phyloP scores from a whole-genome alignment of 2,113 vertebrate genomes.

The Motacilla tschutschensis region DNA sequence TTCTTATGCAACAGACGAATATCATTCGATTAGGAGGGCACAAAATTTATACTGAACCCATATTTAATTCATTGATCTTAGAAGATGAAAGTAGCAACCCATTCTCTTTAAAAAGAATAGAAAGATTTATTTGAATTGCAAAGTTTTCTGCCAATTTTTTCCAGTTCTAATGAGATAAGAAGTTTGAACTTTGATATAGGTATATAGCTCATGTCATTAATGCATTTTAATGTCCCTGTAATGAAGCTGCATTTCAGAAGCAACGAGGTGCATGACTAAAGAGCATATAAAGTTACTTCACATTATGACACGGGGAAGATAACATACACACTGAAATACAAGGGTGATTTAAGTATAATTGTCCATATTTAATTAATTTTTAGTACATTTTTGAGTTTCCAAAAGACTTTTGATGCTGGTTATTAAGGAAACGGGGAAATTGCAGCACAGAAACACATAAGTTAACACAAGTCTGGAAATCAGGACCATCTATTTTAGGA shows the following conservation, averaged over 20 bases:
- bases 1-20: background rate
- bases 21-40: background rate
- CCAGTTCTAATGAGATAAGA: background rate
- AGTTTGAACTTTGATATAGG: background rate
- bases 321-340: background rate
- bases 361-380: background rate
- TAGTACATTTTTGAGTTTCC: background rate
- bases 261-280: background rate
- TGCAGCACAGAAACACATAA: background rate
- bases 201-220: background rate
- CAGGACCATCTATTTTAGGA: background rate
- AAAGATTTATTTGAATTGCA: background rate
- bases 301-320: background rate
- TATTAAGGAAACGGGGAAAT: background rate
- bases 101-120: background rate
- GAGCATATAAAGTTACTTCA: background rate
- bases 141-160: background rate
- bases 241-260: background rate
- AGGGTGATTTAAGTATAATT: background rate
- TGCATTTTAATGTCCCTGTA: background rate
- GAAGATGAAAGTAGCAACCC: background rate
- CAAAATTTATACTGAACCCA: background rate
- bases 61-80: slow-evolving; percentile 16
- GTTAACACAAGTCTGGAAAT: background rate
- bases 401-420: background rate